Percentiles rank a stretch among this genome's conserved stretches.
Evolutionary conservation across 2,113 vertebrate genomes (phyloP).

Genomic region (Sphaerodactylus townsendi): DNA sequence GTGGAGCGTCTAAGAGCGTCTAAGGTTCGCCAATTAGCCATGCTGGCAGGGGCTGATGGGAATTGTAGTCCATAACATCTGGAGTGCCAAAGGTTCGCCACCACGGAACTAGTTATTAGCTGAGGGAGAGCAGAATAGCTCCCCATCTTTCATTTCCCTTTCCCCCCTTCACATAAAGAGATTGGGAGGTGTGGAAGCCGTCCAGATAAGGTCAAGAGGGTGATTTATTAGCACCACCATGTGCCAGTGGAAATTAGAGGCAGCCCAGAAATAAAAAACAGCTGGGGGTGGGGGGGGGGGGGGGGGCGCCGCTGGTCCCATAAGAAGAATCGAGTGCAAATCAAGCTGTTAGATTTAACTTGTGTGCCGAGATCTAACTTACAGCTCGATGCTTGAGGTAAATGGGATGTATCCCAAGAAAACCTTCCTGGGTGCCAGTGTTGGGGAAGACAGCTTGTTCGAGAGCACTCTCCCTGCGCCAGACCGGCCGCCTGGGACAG

Average conservation of each 20-base stretch:
- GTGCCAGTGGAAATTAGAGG: neutral
- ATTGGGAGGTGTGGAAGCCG: conserved; percentile 34
- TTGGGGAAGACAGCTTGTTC: too few relatives aligned
- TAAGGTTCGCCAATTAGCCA: too few relatives aligned
- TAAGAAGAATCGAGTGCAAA: neutral
- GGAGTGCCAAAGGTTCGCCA: too few relatives aligned
- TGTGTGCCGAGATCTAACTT: too few relatives aligned
- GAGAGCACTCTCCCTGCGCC: neutral
- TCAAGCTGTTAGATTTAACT: neutral
- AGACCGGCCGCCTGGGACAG: too few relatives aligned
- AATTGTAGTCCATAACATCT: too few relatives aligned
- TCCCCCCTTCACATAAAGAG: neutral
- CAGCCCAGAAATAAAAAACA: neutral
- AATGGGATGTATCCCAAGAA: neutral
- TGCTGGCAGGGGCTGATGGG: too few relatives aligned
- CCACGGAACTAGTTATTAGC: too few relatives aligned
- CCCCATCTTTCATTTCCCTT: neutral
- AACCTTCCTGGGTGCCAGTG: neutral
- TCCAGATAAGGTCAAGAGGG: conserved; percentile 39
- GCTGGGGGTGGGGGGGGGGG: neutral
- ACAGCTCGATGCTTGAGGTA: too few relatives aligned
- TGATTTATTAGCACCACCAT: neutral
- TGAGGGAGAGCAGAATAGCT: conserved; percentile 38
- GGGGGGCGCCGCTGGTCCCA: neutral
- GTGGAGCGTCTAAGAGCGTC: too few relatives aligned